Base-by-base conservation (phyloP, 2,888 invertebrate genomes). In the Leptogaster cylindrica region DNA sequence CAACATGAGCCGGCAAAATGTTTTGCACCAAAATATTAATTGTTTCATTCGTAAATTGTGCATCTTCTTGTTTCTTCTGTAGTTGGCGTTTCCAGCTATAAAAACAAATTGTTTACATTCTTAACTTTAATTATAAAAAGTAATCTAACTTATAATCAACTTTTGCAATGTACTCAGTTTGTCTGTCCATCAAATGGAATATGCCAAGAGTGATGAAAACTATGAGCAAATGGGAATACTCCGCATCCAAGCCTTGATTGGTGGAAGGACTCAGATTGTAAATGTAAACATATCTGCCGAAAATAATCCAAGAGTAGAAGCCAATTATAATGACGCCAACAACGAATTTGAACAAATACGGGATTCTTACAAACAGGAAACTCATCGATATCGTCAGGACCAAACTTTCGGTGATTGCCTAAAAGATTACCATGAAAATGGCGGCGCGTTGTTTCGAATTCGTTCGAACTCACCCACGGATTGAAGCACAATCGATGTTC, bases 1-100 rank as follows among this genome's bases (percentile, higher is more conserved):
- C 95, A 71, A 97, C 97, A 80, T 96, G 95, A 16, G 88, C 87
- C 0, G 97, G 97, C 36, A 97, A 83, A 75, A 97, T 97, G 78
- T 97, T 97, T 75, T 93, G 89, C 36, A 97, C 84, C 33, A 97
- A 83, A 80, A 94, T 88, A 75, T 90, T 92, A 79, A 96, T 97
- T 0, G 95, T 90, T 73, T 89, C 89, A 71, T 93, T 88, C 78
- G 91, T 92, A n/a, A 89, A 88, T 73, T 90, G 87, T 0, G 93
- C 93, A 79, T 95, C 91, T 71, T 89, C 87, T 79, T 94, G 92
- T 76, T 96, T 95, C 72, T 88, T 87, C 73, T 91, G 89, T 25
- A 90, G 82, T 76, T 95, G 81, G 14, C 80, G 76, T 71, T 81
- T 90, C 89, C 92, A 92, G 68, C 81, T 81, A 68, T n/a, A 48